Conservation (phyloP, 2,113 vertebrate genomes). For the Clarias macrocephalus region DNA sequence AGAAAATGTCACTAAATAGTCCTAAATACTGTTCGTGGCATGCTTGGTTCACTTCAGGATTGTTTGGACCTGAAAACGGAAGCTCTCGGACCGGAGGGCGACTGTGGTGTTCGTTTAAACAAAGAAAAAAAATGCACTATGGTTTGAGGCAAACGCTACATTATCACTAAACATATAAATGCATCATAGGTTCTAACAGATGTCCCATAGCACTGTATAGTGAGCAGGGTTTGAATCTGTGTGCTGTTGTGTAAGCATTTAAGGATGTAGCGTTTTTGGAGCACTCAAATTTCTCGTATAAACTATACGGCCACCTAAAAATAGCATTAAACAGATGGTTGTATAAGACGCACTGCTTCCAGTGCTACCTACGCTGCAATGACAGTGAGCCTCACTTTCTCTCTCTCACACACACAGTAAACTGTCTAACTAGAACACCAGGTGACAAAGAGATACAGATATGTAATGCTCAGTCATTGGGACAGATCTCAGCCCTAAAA, state of each 20-base stretch:
- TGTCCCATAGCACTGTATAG: not conserved
- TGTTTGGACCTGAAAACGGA: too few relatives aligned
- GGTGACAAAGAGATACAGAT: not conserved
- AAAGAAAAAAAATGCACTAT: too few relatives aligned
- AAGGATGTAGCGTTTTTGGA: not conserved
- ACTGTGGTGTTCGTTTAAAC: not conserved
- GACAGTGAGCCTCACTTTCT: not conserved
- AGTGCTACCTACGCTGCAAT: not conserved
- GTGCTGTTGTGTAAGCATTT: not conserved
- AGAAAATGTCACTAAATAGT: not conserved
- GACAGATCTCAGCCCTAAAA: not conserved
- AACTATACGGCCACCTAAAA: not conserved
- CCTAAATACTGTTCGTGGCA: not conserved
- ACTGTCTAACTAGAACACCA: not conserved
- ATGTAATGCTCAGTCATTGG: not conserved
- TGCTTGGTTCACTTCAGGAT: not conserved
- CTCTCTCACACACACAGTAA: not conserved
- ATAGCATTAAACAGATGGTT: slow-evolving; percentile 9
- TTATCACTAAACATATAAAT: too few relatives aligned
- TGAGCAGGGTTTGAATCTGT: not conserved
- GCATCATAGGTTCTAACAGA: not conserved
- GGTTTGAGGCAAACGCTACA: not conserved
- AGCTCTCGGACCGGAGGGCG: too few relatives aligned
- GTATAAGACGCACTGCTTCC: not conserved
- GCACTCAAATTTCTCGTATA: not conserved